Base-by-base conservation (phyloP, 2,888 invertebrate species). In the Caenorhabditis afra region DNA sequence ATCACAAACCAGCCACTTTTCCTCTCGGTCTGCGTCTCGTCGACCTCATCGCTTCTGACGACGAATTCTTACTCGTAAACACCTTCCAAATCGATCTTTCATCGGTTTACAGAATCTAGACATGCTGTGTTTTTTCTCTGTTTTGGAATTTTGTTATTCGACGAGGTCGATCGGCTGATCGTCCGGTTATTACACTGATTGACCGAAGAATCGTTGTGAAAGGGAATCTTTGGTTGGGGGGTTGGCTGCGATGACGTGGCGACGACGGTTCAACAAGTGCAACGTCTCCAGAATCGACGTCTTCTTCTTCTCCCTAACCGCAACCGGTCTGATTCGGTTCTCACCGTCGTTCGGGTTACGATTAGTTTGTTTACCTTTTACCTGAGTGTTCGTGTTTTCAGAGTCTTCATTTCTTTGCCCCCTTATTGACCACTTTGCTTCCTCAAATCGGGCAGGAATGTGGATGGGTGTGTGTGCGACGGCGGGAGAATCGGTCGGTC, bases 371-470 rank as follows among this genome's bases (percentile, higher is more conserved):
- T 35, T 52, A 35, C 35, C 52, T 52, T 20, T 18, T 16, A 18
- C 20, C 29, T 29, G 47, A 10, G 18, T 18, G n/a, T 49, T 11
- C 35, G 16, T 18, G 18, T 45, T 47, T 59, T 45, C 44, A 41
- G 22, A 58, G 22, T 58, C 44, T 47, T 47, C 49, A 16, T 16
- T 22, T 23, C 39, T 39, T 37, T 47, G n/a, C 20, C 20, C 22
- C 7, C 62, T 12, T 49, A 16, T 12, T 50, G 18, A n/a, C 50
- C 44, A 44, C 16, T 20, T 7, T 18, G 35, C 49, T 44, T 53
- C 23, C 10, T 49, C 35, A 67, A 65, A 67, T 67, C 61, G 61
- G 53, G 1, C 53, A 61, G 70, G 70, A 71, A 71, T 71, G 70
- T 62, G 47, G 70, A 61, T 53, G 65, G 57, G 39, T 37, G 57